Evolutionary conservation across 2,113 vertebrate genomes (phyloP), one percentile per base, ranked within the genome.

Genomic region (Phaethon lepturus): DNA sequence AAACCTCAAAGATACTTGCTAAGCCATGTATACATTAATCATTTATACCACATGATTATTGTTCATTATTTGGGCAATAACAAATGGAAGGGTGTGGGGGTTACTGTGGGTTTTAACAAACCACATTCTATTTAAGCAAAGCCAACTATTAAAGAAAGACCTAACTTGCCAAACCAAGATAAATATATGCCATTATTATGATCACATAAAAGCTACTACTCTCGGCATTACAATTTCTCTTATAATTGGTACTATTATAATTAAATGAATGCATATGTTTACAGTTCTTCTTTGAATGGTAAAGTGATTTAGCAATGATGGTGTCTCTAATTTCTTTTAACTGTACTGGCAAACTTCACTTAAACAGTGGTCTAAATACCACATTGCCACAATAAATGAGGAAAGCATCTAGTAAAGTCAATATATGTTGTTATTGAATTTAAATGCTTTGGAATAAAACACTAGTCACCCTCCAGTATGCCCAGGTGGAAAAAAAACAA

Each of bases 101-200:
- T 98, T 98, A 97, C 97, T 98, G 98, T 98, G 98, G 98, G 98
- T 98, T 98, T 98, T 97, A 98, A 96, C 97, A 99, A 98, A 98
- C 98, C 98, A 98, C 98, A 98, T 97, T 98, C 98, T 98, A 98
- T 99, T 98, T 98, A 98, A 98, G 98, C 98, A 98, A 98, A 98
- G 98, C 98, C 98, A 98, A 98, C 98, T 98, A 98, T 98, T 98
- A 98, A 98, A 98, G 98, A 98, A 98, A 98, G 97, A 97, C 96
- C 97, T 95, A 98, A 98, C 98, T 98, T 98, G 98, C 99, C 99
- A 99, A 99, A 98, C 98, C 98, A 99, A 99, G 98, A 99, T 99
- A 99, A 99, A 99, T 98, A 98, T 98, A 98, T 97, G 98, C 98
- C 98, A 98, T 99, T 98, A 98, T 98, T 98, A 98, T 97, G 98